Base-by-base conservation (phyloP, 2,797 vertebrate species). In the Hyperoplus immaculatus region DNA sequence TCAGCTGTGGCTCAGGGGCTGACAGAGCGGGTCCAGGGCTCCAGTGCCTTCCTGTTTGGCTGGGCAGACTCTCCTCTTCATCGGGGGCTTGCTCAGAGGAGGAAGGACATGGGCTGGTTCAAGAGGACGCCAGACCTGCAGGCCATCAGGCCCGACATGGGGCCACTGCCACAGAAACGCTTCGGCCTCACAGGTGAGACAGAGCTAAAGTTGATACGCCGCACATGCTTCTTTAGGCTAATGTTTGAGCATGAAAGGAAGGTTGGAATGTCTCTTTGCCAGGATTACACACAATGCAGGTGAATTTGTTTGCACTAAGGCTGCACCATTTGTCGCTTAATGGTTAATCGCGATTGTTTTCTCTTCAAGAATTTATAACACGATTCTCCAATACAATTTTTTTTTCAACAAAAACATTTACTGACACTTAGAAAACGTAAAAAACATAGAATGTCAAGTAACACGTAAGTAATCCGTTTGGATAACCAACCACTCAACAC, bases 51-150 rank as follows among this genome's bases (percentile, higher is more conserved):
- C 95, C 91, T 96, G 64, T 96, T 96, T 10, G 95, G 94, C 41
- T 94, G 94, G 84, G 95, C 95, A 0, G 94, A 98, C 78, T 39
- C 64, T 8, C 93, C 94, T 0, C 79, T 77, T 54, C 94, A 92
- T 73, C 88, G 86, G 21, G 88, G 93, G n/a, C 87, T 96, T 45
- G 94, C 96, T 2, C 93, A 91, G 75, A 94, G 95, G 87, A 94
- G 95, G 78, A 96, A 94, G 80, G 93, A 95, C 74, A 84, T 96
- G 80, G 94, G 93, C 64, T 97, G 95, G 93, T 97, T 96, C 87
- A 91, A 73, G 66, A 94, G 86, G 75, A 88, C 38, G 2, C 53
- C 65, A 0, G 83, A 95, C 72, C 45, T 92, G 77, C 78, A 78
- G 21, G 4, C 1, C 0, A 59, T 96, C 72, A 72, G 69, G 62